Percentiles rank a stretch among this genome's conserved stretches.
Conservation (phyloP, 2,888 invertebrate species). For the Erynnis tages region DNA sequence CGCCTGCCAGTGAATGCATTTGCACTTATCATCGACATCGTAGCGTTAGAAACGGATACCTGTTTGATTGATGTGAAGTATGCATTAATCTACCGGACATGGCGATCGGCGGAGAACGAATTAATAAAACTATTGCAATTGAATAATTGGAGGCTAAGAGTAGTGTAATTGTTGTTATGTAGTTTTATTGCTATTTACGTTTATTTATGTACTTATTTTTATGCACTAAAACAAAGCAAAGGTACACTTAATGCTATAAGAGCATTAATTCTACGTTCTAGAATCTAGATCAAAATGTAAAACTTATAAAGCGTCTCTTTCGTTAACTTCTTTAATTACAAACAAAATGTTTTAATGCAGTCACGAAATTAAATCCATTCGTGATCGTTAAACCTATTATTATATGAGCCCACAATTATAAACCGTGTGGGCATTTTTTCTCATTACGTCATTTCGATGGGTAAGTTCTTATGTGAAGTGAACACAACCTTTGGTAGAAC, state of each 20-base stretch:
- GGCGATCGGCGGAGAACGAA: neutral
- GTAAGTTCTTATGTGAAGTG: slow-evolving; percentile 40
- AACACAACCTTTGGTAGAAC: slow-evolving; percentile 4
- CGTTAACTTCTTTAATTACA: no score
- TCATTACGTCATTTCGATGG: slow-evolving; percentile 1
- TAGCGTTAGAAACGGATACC: slow-evolving; percentile 1
- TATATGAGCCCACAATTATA: no score
- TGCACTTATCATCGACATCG: neutral
- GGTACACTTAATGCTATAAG: no score
- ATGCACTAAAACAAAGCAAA: no score
- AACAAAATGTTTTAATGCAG: no score
- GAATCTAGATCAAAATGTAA: no score
- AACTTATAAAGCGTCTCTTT: no score
- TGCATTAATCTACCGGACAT: slow-evolving; percentile 5
- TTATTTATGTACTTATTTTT: no score
- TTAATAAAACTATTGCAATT: neutral
- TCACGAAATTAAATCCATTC: neutral
- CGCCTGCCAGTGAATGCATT: slow-evolving; percentile 4
- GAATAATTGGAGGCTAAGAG: neutral
- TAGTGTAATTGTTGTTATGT: neutral
- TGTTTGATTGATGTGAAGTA: neutral
- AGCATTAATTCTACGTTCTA: no score
- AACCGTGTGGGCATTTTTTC: slow-evolving; percentile 1
- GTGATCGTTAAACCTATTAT: no score
- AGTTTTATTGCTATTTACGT: neutral